Base-by-base conservation (phyloP, 2,797 vertebrate genomes). In the Myotis myotis region DNA sequence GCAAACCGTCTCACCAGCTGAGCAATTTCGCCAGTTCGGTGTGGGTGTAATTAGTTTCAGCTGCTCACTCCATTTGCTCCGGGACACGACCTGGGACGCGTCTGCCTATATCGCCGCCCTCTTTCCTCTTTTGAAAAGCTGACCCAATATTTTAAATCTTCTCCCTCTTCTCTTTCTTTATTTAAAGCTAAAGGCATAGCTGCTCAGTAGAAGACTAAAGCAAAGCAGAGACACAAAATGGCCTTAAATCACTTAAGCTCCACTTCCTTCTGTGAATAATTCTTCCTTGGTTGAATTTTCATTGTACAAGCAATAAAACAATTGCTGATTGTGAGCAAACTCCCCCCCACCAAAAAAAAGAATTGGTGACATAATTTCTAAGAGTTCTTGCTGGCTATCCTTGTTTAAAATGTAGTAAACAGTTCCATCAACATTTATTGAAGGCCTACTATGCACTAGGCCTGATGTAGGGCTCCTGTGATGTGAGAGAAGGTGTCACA, bases 241-340 rank as follows among this genome's bases (percentile, higher is more conserved):
- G 60, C 51, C 41, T 89, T 71, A 72, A 66, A 44, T 89, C 90
- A 83, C 15, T 57, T 25, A 80, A 80, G 47, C 49, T 86, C 33
- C 28, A 19, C 11, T 91, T 78, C n/a, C 70, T 81, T 74, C 53
- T 74, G 57, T 68, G 75, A 49, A 17, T 88, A 33, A 47, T 33
- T 72, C 57, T 92, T 94, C 64, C n/a, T 86, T 51, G 44, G 57
- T 87, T 87, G 70, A 90, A 68, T 72, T 86, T 70, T 91, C 87
- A 83, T 80, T 89, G 12, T 62, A 62, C 60, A 64, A 85, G 41
- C 49, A 95, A 88, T 82, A 53, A 93, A 88, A 83, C 33, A 76
- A 80, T 70, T 66, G 36, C 15, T 75, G 53, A 88, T 75, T 76
- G 30, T 86, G 47, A 89, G 51, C 47, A 71, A 83, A 83, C n/a